Evolutionary conservation across 1,140 invertebrate species (phyloP).

Genomic region (Pachyrhynchus sulphureomaculatus): DNA sequence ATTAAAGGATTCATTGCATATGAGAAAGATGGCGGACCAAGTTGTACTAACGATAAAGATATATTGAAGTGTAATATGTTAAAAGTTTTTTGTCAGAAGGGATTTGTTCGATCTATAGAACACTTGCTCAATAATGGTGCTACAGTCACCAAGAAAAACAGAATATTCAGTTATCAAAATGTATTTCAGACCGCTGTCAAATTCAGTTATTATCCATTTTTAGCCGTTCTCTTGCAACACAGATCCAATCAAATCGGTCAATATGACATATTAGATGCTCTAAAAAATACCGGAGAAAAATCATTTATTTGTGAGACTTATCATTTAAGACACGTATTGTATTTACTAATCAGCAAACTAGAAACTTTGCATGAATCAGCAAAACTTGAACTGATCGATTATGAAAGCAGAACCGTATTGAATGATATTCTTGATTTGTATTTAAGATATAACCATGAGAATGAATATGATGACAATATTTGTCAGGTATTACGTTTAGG

Average conservation of each 20-base stretch:
- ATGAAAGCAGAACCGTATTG: background rate
- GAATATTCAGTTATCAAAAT: constrained; percentile 14
- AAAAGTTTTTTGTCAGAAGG: constrained; percentile 26
- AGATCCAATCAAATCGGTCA: background rate
- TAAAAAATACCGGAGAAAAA: background rate
- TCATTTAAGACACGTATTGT: constrained; percentile 12
- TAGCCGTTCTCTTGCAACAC: constrained; percentile 30
- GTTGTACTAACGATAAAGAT: background rate
- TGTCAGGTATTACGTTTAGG: constrained; percentile 27
- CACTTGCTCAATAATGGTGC: constrained; percentile 34
- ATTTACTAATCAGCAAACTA: constrained; percentile 14
- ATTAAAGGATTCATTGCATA: constrained; percentile 32
- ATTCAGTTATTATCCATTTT: constrained; percentile 35
- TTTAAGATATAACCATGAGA: constrained; percentile 8
- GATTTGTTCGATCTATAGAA: constrained; percentile 25
- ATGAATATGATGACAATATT: constrained; percentile 26
- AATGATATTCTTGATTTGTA: constrained; percentile 26
- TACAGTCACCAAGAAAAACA: constrained; percentile 1
- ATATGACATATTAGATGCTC: constrained; percentile 1
- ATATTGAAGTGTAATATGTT: constrained; percentile 28
- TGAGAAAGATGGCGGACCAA: background rate
- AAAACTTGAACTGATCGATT: background rate
- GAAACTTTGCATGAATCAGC: background rate
- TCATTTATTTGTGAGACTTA: background rate
- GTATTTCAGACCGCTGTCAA: constrained; percentile 24